Evolutionary conservation across 2,113 vertebrate species (phyloP).

Genomic region (Orthonyx spaldingii): DNA sequence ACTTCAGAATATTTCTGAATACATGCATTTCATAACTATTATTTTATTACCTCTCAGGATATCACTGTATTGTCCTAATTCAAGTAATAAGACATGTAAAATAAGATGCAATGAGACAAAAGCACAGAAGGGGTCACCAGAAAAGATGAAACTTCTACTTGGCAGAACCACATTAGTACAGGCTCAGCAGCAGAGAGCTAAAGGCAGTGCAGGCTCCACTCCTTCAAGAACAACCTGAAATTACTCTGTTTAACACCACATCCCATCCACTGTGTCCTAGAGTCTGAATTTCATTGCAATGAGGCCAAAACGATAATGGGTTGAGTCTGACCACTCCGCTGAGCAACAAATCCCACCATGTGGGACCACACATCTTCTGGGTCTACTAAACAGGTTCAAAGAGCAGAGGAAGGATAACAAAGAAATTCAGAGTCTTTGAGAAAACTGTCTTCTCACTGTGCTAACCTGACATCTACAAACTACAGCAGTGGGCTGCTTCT

Average conservation of each 20-base stretch:
- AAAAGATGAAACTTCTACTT: neutral
- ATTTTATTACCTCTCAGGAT: neutral
- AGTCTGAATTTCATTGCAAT: neutral
- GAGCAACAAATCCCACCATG: conserved; percentile 76
- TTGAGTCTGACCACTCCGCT: neutral
- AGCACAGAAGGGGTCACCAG: neutral
- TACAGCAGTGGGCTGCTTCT: neutral
- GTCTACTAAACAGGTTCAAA: neutral
- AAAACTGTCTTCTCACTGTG: neutral
- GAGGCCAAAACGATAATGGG: fast-evolving
- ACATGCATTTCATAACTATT: neutral
- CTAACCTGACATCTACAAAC: neutral
- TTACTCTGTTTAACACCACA: neutral
- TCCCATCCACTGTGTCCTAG: neutral
- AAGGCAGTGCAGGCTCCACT: neutral
- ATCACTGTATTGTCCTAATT: neutral
- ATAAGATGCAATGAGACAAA: neutral
- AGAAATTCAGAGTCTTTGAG: neutral
- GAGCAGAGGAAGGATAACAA: neutral
- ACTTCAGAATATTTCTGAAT: neutral
- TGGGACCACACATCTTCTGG: conserved; percentile 72
- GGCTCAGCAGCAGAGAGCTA: neutral
- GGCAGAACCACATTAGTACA: neutral
- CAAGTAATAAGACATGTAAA: neutral
- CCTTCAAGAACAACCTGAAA: neutral